These are phyloP conservation scores for Poecilia gillii DNA, from an alignment of 2,797 vertebrate species.

Conservation along the genomic window DNA sequence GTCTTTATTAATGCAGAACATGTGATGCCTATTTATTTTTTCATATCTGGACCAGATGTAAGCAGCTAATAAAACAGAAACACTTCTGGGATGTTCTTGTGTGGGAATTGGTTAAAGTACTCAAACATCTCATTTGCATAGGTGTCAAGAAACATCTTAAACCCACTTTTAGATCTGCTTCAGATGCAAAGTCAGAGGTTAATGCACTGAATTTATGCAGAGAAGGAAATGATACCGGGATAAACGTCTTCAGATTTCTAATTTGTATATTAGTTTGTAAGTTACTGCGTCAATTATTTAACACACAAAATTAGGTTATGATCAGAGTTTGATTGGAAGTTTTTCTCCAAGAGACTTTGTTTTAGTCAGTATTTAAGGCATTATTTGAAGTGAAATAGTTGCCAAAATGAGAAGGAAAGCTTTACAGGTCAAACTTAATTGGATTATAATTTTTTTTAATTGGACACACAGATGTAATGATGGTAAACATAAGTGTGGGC, in stretches of 20 bases:
- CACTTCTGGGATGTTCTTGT: constrained; percentile 16
- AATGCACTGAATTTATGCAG: not conserved
- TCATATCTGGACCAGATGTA: constrained; percentile 18
- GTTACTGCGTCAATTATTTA: not conserved
- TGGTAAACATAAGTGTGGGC: constrained; percentile 19
- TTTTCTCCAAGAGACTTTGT: not conserved
- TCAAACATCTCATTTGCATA: constrained; percentile 2
- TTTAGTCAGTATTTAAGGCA: not conserved
- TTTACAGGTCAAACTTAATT: constrained; percentile 29
- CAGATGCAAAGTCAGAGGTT: not conserved
- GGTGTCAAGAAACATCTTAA: constrained; percentile 3
- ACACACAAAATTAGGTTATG: not conserved
- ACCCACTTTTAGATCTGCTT: not conserved
- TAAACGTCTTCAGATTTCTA: not conserved
- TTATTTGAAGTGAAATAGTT: not conserved
- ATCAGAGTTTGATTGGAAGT: not conserved
- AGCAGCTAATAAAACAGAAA: constrained; percentile 3
- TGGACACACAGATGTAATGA: constrained; percentile 23
- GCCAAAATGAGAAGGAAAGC: not conserved
- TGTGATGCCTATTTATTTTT: constrained; percentile 15
- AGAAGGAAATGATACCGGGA: not conserved
- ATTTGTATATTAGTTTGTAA: not conserved
- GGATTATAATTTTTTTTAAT: constrained; percentile 18
- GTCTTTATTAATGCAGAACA: constrained; percentile 23
- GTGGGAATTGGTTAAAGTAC: constrained; percentile 7